A percentile compares a stretch with the other conserved stretches of the same genome.
These are phyloP conservation scores for Amphilophus citrinellus DNA, from an alignment of 2,113 vertebrate genomes.

Conservation along the genomic window DNA sequence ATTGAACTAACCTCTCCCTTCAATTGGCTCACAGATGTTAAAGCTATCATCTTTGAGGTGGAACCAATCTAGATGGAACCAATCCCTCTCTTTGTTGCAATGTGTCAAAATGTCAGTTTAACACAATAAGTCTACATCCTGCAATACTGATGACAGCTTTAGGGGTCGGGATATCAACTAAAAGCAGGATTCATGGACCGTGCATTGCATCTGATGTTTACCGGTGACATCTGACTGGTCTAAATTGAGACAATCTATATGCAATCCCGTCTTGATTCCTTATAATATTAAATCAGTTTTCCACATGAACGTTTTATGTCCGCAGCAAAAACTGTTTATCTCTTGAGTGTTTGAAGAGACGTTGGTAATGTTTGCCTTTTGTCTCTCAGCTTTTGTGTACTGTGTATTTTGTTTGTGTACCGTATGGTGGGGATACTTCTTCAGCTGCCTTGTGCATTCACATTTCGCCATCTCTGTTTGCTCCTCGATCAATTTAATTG, in stretches of 20 bases:
- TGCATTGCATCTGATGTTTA: neutral
- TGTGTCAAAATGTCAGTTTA: neutral
- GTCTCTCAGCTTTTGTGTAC: slow-evolving; percentile 16
- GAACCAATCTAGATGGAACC: neutral
- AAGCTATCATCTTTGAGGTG: slow-evolving; percentile 18
- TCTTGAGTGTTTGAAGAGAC: slow-evolving; percentile 28
- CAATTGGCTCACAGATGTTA: neutral
- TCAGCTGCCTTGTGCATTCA: neutral
- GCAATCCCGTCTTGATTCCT: neutral
- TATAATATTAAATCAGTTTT: slow-evolving; percentile 2
- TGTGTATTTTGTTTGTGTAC: slow-evolving; percentile 20
- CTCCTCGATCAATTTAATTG: slow-evolving; percentile 49
- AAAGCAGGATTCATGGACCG: neutral
- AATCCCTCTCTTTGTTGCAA: neutral
- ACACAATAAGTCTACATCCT: neutral
- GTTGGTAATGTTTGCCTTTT: slow-evolving; percentile 31
- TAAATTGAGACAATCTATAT: neutral
- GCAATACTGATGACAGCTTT: neutral
- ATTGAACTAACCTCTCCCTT: neutral
- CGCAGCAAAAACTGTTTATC: neutral
- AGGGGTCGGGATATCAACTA: neutral
- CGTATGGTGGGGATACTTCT: neutral
- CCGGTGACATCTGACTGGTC: neutral
- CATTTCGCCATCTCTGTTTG: slow-evolving; percentile 8
- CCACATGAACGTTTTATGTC: neutral